Evolutionary conservation across 2,888 invertebrate species (phyloP).

Genomic region (Adelphocoris suturalis): DNA sequence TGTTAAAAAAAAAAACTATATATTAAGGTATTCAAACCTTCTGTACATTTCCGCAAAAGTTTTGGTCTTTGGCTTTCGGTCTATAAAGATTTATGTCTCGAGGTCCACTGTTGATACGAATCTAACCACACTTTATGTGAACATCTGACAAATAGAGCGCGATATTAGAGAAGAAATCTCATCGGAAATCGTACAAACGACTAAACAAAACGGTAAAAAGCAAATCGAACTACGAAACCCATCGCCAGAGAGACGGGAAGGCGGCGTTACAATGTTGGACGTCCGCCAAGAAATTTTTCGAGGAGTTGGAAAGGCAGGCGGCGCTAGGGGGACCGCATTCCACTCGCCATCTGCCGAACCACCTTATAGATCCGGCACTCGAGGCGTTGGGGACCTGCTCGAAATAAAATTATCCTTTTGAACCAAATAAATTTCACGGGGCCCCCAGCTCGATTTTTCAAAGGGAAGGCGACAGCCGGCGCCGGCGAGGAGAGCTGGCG

Average conservation of each 20-base stretch:
- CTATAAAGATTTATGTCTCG: no score
- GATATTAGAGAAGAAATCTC: no score
- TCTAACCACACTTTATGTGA: no score
- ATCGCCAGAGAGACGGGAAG: background rate
- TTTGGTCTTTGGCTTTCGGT: no score
- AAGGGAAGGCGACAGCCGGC: background rate
- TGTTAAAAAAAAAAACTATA: no score
- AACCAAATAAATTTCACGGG: background rate
- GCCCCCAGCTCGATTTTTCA: background rate
- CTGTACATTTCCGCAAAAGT: no score
- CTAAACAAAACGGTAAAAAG: no score
- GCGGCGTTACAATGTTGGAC: background rate
- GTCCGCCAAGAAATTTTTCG: background rate
- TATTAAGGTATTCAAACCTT: no score
- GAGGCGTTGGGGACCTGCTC: background rate
- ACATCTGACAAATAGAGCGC: no score
- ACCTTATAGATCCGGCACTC: slow-evolving; percentile 23
- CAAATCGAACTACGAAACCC: no score
- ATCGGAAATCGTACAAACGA: no score
- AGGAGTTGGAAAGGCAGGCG: background rate
- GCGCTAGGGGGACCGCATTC: slow-evolving; percentile 16
- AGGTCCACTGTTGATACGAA: no score
- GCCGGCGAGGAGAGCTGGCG: background rate
- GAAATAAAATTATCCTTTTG: background rate
- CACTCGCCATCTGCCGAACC: slow-evolving; percentile 6